Conservation (phyloP, 2,888 invertebrate species). For the Caenorhabditis uteleia region DNA sequence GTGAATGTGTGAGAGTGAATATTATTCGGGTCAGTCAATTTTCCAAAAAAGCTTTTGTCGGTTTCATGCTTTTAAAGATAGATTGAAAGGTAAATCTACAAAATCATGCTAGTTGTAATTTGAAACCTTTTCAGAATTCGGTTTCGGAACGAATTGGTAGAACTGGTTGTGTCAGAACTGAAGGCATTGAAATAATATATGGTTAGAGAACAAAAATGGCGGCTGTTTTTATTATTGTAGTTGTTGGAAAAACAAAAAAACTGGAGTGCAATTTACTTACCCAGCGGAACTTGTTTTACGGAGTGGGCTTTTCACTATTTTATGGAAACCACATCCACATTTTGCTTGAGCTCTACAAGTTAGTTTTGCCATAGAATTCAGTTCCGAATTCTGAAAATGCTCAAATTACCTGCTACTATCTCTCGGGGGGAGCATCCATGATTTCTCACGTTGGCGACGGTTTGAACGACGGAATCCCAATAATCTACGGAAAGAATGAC, state of each 20-base stretch:
- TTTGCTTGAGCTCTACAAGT: conserved; percentile 46
- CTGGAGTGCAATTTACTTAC: conserved; percentile 39
- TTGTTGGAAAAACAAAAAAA: conserved; percentile 4
- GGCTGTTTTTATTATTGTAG: conserved; percentile 1
- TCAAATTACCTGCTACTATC: conserved; percentile 44
- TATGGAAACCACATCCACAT: conserved; percentile 60
- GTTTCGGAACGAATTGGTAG: conserved; percentile 23
- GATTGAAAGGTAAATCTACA: background rate
- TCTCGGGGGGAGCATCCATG: conserved; percentile 63
- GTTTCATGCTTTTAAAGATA: background rate
- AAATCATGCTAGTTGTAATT: background rate
- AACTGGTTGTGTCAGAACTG: conserved; percentile 13
- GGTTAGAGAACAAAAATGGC: conserved; percentile 27
- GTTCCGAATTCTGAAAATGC: too few relatives aligned
- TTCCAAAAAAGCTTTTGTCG: background rate
- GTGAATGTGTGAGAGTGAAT: too few relatives aligned
- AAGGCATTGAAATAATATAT: conserved; percentile 19
- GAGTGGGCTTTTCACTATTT: conserved; percentile 53
- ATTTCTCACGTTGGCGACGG: conserved; percentile 55
- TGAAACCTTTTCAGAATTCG: conserved; percentile 37
- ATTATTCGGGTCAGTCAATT: background rate
- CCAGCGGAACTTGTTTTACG: conserved; percentile 46
- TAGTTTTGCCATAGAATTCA: too few relatives aligned
- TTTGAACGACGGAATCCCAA: conserved; percentile 58
- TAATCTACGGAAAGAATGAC: conserved; percentile 65